These are phyloP conservation scores for Acanthis flammea DNA, from an alignment of 2,797 vertebrate species.

Conservation along the genomic window DNA sequence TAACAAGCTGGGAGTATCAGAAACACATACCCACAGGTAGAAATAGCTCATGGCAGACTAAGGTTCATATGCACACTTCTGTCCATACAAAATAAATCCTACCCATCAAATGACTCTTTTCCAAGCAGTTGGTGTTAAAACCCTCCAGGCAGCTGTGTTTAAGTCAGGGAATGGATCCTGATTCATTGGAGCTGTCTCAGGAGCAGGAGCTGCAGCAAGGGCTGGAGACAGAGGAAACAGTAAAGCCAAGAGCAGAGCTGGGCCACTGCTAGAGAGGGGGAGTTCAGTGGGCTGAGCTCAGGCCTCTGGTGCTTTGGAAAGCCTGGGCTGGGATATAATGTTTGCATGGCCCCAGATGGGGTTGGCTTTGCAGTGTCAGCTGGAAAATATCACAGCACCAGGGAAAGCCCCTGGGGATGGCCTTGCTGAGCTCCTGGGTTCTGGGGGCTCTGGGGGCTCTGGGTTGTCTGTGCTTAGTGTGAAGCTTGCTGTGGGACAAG, in stretches of 20 bases:
- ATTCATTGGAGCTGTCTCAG: background rate
- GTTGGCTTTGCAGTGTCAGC: background rate
- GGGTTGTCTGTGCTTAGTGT: fast-evolving
- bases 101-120: fast-evolving
- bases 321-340: background rate
- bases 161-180: background rate
- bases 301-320: background rate
- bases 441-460: background rate
- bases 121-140: background rate
- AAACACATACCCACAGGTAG: background rate
- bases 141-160: background rate
- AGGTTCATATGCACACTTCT: background rate
- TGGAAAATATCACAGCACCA: background rate
- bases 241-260: background rate
- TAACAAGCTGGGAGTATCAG: background rate
- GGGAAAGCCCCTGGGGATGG: background rate
- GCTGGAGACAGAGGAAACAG: background rate
- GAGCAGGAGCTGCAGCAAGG: background rate
- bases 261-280: background rate
- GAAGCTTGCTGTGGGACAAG: background rate
- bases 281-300: background rate
- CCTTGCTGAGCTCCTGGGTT: background rate
- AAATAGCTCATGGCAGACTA: background rate
- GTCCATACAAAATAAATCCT: background rate
- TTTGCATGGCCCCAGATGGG: background rate